Conservation (phyloP, 2,797 vertebrate genomes). For the Phoebastria nigripes region DNA sequence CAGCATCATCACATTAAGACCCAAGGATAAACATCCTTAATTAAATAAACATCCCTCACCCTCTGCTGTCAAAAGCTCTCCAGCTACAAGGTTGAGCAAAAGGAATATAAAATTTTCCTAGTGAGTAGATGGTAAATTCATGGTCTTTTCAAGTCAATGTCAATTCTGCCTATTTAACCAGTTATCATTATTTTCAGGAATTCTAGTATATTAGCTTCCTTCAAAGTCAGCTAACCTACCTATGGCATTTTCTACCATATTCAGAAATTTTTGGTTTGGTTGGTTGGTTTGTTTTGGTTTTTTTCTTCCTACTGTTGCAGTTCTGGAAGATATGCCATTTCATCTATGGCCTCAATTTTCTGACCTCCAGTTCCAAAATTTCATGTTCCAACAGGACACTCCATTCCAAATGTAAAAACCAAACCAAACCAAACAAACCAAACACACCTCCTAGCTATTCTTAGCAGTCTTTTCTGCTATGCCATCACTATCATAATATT, state of each 20-base stretch:
- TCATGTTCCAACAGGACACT: not conserved
- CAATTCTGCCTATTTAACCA: not conserved
- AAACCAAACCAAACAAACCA: not conserved
- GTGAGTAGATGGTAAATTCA: not conserved
- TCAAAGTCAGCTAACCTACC: not conserved
- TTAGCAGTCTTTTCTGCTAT: not conserved
- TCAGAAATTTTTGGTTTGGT: not conserved
- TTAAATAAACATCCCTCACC: not conserved
- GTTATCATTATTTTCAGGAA: not conserved
- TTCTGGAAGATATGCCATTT: not conserved
- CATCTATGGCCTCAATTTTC: not conserved
- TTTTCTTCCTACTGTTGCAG: not conserved
- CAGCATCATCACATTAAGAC: not conserved
- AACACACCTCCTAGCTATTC: not conserved
- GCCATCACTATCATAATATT: not conserved
- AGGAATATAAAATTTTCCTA: not conserved
- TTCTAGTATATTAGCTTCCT: not conserved
- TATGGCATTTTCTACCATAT: not conserved
- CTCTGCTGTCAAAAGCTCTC: not conserved
- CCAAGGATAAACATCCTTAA: not conserved
- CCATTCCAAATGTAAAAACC: not conserved
- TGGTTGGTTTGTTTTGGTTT: not conserved
- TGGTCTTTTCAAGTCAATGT: not conserved
- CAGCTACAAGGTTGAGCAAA: not conserved
- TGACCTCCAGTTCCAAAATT: not conserved